Conservation (phyloP, 2,113 vertebrate species). For the Labeo rohita region DNA sequence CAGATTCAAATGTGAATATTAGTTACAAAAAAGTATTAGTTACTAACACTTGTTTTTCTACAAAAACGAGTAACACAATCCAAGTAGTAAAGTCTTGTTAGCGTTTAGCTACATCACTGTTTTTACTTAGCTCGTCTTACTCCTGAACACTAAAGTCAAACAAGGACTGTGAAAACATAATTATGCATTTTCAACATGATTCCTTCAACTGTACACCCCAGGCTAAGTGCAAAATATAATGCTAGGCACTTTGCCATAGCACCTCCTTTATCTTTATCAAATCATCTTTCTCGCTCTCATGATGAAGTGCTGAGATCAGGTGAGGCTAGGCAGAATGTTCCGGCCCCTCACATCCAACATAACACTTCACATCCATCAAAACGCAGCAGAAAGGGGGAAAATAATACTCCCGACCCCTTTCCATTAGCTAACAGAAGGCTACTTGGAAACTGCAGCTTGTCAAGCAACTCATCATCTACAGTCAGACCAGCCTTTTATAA, state of each 20-base stretch:
- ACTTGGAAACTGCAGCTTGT: neutral
- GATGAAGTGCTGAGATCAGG: slow-evolving; percentile 13
- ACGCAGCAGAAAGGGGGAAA: neutral
- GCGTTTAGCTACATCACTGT: neutral
- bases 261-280: slow-evolving; percentile 28
- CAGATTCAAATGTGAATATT: neutral
- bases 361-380: slow-evolving; percentile 35
- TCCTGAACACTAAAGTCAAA: neutral
- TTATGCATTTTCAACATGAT: slow-evolving; percentile 11
- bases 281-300: neutral
- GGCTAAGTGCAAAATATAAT: slow-evolving; percentile 12
- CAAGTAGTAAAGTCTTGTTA: neutral
- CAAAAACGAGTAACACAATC: neutral
- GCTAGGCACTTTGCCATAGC: neutral
- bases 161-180: neutral
- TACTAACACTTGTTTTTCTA: neutral
- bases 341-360: slow-evolving; percentile 1
- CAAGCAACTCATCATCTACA: neutral
- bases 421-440: slow-evolving; percentile 33
- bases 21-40: neutral
- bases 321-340: neutral
- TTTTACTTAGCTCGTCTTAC: neutral
- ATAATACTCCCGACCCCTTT: neutral
- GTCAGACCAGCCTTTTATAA: neutral
- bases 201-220: neutral